phyloP scores from a whole-genome alignment of 2,888 invertebrate species.

The Trichopria drosophilae region DNA sequence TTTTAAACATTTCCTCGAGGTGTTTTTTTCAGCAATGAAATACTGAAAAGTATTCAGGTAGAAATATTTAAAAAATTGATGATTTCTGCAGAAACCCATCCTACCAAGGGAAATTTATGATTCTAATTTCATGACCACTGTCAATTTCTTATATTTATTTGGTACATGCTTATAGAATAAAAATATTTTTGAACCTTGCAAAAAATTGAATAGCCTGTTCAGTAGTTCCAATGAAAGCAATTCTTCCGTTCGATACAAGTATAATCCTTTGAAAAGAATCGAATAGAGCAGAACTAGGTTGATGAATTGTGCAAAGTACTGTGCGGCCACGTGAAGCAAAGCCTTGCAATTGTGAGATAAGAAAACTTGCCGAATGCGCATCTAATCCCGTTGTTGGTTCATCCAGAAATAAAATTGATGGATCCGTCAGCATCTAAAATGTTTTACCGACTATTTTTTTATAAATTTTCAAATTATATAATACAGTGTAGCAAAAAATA shows the following conservation, averaged over 20 bases:
- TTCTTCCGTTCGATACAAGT: slow-evolving; percentile 82
- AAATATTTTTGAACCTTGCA: slow-evolving; percentile 62
- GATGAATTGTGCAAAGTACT: slow-evolving; percentile 91
- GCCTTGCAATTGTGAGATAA: slow-evolving; percentile 71
- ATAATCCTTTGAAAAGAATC: too few species aligned
- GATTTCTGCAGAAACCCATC: too few species aligned
- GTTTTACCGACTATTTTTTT: too few species aligned
- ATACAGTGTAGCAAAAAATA: too few species aligned
- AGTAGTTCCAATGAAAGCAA: slow-evolving; percentile 80
- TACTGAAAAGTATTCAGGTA: too few species aligned
- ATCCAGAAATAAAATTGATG: slow-evolving; percentile 89
- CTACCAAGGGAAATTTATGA: too few species aligned
- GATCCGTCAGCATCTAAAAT: slow-evolving; percentile 81
- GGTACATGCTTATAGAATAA: not conserved
- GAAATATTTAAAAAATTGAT: too few species aligned
- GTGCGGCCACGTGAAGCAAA: slow-evolving; percentile 80
- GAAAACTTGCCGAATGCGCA: slow-evolving; percentile 86
- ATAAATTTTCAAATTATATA: too few species aligned
- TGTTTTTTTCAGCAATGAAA: too few species aligned
- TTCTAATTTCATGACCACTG: too few species aligned
- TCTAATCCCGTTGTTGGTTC: slow-evolving; percentile 95
- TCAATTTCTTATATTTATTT: slow-evolving; percentile 1
- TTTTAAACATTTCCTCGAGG: too few species aligned
- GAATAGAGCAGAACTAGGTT: slow-evolving; percentile 90
- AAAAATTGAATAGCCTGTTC: slow-evolving; percentile 70